Base-by-base conservation (phyloP, 2,888 invertebrate genomes). In the Lobophora halterata region DNA sequence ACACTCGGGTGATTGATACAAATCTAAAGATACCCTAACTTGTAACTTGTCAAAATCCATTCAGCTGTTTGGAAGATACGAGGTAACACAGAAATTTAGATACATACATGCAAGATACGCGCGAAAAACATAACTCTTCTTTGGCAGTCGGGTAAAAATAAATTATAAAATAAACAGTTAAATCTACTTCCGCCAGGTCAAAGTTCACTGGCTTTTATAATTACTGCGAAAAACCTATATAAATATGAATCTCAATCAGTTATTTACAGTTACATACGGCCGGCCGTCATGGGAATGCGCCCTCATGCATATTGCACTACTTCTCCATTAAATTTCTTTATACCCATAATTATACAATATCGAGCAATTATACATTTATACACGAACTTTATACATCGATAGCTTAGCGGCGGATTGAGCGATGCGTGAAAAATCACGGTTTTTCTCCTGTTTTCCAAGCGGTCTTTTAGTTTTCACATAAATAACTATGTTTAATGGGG, bases 301-400 rank as follows among this genome's bases (percentile, higher is more conserved):
- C 24, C 75, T 77, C 82, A 82, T 86, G 70, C 83, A 85, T 85
- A 85, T 83, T 83, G 86, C 86, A 83, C 83, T 85, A 79, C 51
- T 66, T 70, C 55, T 44, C 56, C 44, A 52, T 59, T 57, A 64
- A 61, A 62, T 59, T 62, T 56, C 57, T 52, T 58, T 64, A 66
- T 66, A 47, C 58, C 65, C 47, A 57, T 71, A 71, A 73, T 68
- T 72, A 69, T 58, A 51, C 58, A 54, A 52, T 60, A 57, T 62
- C 55, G 49, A 47, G 52, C 46, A 45, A 43, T 18, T 14, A 17
- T 17, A 42, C 46, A 49, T 61, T 61, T 62, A 61, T 55, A 45
- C 16, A 25, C n/a, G 32, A n/a, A 4, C 27, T 44, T 43, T 45
- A 44, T 43, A 35, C 43, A 33, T 50, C 55, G 48, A 57, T 31